Evolutionary conservation across 2,797 vertebrate genomes (phyloP).

Genomic region (Myioborus miniatus): DNA sequence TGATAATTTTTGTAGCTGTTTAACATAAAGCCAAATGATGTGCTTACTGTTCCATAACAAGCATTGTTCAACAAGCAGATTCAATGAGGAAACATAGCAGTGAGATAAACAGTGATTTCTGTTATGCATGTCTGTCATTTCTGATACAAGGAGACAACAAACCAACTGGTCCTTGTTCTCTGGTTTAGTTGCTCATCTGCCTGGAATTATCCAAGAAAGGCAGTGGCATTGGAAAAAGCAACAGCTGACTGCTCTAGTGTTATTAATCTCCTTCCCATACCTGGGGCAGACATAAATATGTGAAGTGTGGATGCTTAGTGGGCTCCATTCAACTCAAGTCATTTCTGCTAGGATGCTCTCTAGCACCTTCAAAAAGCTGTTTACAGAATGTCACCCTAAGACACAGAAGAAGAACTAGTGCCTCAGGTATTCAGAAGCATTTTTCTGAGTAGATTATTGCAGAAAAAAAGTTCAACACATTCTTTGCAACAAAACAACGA

Average conservation of each 20-base stretch:
- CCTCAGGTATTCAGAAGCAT: background rate
- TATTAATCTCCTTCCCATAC: background rate
- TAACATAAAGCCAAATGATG: background rate
- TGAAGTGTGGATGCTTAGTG: background rate
- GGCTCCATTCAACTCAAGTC: background rate
- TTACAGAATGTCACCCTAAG: background rate
- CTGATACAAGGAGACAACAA: background rate
- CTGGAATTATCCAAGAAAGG: background rate
- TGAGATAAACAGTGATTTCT: background rate
- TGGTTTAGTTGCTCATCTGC: background rate
- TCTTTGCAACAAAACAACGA: background rate
- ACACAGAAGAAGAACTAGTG: background rate
- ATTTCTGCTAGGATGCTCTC: background rate
- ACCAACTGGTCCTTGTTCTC: background rate
- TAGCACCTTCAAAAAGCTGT: background rate
- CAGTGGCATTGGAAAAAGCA: background rate
- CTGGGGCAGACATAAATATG: background rate
- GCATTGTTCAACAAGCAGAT: background rate
- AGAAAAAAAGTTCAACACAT: background rate
- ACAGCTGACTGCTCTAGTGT: background rate
- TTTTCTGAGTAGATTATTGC: background rate
- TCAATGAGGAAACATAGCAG: background rate
- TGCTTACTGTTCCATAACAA: background rate
- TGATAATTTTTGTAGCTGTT: background rate
- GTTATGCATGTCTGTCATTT: rapidly evolving